Evolutionary conservation across 92 coral and sea anemone genomes (phyloP), one percentile per base, ranked within the genome.

Genomic region (Porites cylindrica): DNA sequence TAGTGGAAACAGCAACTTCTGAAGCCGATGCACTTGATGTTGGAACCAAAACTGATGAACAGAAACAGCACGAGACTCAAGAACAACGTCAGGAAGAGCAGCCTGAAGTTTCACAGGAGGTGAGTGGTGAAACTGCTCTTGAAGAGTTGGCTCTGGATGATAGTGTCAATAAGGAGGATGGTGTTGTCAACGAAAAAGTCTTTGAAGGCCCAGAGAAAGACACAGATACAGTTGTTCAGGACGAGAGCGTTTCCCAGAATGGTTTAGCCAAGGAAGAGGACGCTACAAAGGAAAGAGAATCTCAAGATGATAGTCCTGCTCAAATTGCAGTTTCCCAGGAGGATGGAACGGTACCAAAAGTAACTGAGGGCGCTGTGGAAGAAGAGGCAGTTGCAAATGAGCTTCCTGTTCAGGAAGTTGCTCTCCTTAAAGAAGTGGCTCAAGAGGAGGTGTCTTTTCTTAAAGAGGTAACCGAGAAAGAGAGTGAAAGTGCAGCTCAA

Each of bases 121-220:
- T 14, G 16, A 56, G 4, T 43, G 14, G 26, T 32, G 54, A n/a
- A 71, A 71, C 53, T 71, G 76, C 10, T 71, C 56, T 52, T 9
- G 10, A 71, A 26, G 76, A 71, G 16, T 71, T 51, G 10, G 47
- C 76, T 71, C 12, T 1, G 12, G 76, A 32, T 51, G 77, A 86
- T 89, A 52, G 95, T 95, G 60, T 88, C 96, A 1, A 85, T 88
- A 13, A 93, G 91, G 75, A 19, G 56, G 24, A 71, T 2, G 76
- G 4, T 1, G n/a, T 13, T 71, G 17, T 12, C 16, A 16, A 17
- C 10, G 23, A 26, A 26, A 26, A 26, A 26, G 29, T 26, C 29
- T 26, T 26, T 26, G 60, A 32, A 2, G 43, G 4, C 47, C 14
- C 13, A n/a, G 52, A 70, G 66, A n/a, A 53, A 21, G 69, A 66